A percentile compares a stretch with the other conserved stretches of the same genome.
phyloP scores from a whole-genome alignment of 2,888 invertebrate genomes.

The Conus canariensis region DNA sequence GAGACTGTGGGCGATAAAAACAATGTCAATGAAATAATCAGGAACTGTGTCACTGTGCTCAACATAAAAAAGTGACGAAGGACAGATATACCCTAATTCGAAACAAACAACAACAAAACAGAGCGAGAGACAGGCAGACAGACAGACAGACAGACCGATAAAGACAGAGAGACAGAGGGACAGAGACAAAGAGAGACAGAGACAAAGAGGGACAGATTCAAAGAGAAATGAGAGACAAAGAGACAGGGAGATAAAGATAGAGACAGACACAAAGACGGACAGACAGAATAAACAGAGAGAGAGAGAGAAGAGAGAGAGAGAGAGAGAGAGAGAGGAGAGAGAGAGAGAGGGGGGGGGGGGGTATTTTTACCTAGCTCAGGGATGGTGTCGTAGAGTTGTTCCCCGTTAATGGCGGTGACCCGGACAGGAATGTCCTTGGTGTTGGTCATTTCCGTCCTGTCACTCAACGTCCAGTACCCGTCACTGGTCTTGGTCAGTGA shows the following conservation, averaged over 20 bases:
- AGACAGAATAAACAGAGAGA: background rate
- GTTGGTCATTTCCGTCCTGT: slow-evolving; percentile 36
- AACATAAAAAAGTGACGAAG: too few species aligned
- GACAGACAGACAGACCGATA: background rate
- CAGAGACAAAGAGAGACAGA: background rate
- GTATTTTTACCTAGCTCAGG: slow-evolving; percentile 52
- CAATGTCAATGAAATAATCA: too few species aligned
- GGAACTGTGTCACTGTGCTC: too few species aligned
- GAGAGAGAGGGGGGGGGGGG: background rate
- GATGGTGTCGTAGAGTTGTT: slow-evolving; percentile 53
- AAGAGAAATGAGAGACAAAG: too few species aligned
- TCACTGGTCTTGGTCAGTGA: slow-evolving; percentile 53
- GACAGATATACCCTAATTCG: background rate
- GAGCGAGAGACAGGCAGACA: background rate
- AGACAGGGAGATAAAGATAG: too few species aligned
- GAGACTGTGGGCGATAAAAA: too few species aligned
- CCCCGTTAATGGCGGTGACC: slow-evolving; percentile 61
- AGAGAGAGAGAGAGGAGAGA: too few species aligned
- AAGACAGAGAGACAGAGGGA: background rate
- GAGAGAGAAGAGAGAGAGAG: background rate
- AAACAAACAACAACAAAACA: background rate
- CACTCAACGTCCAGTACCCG: slow-evolving; percentile 60
- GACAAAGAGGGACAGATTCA: too few species aligned
- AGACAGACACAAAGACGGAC: too few species aligned
- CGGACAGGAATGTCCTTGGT: slow-evolving; percentile 45